Evolutionary conservation across 2,113 vertebrate genomes (phyloP).

Genomic region (Etia nguti): DNA sequence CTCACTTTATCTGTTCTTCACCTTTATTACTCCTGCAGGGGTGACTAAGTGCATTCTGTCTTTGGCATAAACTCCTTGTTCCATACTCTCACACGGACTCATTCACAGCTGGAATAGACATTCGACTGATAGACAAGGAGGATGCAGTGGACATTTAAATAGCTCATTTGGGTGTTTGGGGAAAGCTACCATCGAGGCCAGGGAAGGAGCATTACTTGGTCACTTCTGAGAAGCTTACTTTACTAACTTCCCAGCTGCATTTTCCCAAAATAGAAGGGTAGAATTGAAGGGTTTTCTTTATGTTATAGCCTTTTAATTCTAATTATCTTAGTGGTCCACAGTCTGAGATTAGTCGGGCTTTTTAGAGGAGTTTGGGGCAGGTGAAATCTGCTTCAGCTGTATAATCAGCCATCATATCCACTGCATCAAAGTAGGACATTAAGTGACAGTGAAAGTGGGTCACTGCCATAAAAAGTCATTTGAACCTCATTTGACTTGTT

Average conservation of each 20-base stretch:
- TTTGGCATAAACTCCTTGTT: neutral
- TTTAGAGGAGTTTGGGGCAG: neutral
- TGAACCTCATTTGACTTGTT: conserved; percentile 6
- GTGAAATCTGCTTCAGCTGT: neutral
- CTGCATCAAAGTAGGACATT: conserved; percentile 5
- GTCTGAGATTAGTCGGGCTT: conserved; percentile 11
- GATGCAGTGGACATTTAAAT: neutral
- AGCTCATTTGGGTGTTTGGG: neutral
- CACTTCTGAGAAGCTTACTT: neutral
- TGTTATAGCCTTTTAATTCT: neutral
- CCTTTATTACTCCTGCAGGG: neutral
- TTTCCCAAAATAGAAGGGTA: neutral
- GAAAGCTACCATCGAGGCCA: neutral
- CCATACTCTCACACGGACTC: neutral
- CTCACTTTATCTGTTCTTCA: neutral
- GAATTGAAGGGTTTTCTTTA: neutral
- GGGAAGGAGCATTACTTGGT: neutral
- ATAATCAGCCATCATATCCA: neutral
- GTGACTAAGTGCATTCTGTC: neutral
- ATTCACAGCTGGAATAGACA: neutral
- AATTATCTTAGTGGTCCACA: neutral
- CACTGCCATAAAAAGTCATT: neutral
- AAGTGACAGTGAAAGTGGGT: conserved; percentile 12
- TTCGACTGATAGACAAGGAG: neutral
- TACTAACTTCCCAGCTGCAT: neutral